These are phyloP conservation scores for Branchellion lobata DNA, from an alignment of 2,888 invertebrate genomes.

Conservation along the genomic window DNA sequence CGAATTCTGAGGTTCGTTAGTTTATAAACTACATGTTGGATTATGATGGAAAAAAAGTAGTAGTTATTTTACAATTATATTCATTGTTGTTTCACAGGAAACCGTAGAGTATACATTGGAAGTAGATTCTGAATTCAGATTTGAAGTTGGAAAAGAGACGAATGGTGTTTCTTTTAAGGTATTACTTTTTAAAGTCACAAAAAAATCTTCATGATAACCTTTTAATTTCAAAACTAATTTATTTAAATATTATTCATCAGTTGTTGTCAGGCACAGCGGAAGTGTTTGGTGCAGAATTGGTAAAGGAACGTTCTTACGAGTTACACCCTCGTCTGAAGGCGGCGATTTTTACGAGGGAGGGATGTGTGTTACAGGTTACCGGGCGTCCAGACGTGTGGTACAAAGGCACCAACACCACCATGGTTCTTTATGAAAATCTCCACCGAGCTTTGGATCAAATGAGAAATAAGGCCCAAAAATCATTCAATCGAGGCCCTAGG, in stretches of 20 bases:
- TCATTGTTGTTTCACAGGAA: too few species aligned
- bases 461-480: constrained; percentile 29
- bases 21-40: too few species aligned
- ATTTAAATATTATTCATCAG: background rate
- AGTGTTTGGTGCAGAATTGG: constrained; percentile 28
- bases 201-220: too few species aligned
- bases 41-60: too few species aligned
- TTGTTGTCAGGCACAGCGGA: constrained; percentile 33
- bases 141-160: constrained; percentile 1
- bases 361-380: constrained; percentile 17
- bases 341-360: constrained; percentile 34
- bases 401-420: constrained; percentile 11
- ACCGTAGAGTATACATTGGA: background rate
- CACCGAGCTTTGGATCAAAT: constrained; percentile 29
- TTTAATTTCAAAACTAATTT: too few species aligned
- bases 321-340: constrained; percentile 10
- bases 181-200: background rate
- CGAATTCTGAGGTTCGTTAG: too few species aligned
- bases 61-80: too few species aligned
- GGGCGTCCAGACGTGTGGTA: constrained; percentile 17
- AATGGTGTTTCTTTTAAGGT: background rate
- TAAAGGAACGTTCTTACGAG: constrained; percentile 4
- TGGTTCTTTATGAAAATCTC: constrained; percentile 34
- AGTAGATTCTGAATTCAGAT: constrained; percentile 16
- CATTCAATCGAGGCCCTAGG: constrained; percentile 33